Evolutionary conservation across 2,888 invertebrate genomes (phyloP).

Genomic region (Agrilus biguttatus): DNA sequence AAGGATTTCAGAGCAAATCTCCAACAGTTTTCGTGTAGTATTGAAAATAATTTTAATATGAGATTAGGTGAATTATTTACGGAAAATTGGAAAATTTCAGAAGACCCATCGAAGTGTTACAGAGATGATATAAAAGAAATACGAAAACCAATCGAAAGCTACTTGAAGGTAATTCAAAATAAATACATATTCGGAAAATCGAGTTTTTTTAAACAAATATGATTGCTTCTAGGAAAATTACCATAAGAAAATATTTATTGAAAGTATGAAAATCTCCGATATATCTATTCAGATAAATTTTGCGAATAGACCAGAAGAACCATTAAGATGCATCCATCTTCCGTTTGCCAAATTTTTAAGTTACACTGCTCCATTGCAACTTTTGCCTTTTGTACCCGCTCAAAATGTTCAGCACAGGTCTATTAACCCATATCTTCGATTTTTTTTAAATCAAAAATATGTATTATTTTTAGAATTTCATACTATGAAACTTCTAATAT

Average conservation of each 20-base stretch:
- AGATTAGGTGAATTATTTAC: constrained; percentile 44
- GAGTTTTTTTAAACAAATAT: constrained; percentile 20
- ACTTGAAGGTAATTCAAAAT: constrained; percentile 20
- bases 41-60: constrained; percentile 53
- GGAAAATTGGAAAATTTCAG: constrained; percentile 39
- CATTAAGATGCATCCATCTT: constrained; percentile 23
- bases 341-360: constrained; percentile 21
- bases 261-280: no score
- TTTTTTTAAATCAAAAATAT: not conserved
- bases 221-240: no score
- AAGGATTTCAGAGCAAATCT: constrained; percentile 48
- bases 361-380: constrained; percentile 26
- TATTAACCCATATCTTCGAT: not conserved
- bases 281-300: no score
- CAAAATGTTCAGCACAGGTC: constrained; percentile 29
- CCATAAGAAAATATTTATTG: no score
- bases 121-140: constrained; percentile 34
- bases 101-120: constrained; percentile 41
- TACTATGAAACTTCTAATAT: constrained; percentile 46
- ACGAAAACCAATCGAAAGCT: constrained; percentile 40
- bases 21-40: constrained; percentile 51
- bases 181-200: not conserved
- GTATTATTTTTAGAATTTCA: constrained; percentile 41
- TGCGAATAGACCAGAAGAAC: not conserved
- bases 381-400: constrained; percentile 30